Evolutionary conservation across 2,113 vertebrate species (phyloP), one percentile per base, ranked within the genome.

Genomic region (Lethenteron reissneri): DNA sequence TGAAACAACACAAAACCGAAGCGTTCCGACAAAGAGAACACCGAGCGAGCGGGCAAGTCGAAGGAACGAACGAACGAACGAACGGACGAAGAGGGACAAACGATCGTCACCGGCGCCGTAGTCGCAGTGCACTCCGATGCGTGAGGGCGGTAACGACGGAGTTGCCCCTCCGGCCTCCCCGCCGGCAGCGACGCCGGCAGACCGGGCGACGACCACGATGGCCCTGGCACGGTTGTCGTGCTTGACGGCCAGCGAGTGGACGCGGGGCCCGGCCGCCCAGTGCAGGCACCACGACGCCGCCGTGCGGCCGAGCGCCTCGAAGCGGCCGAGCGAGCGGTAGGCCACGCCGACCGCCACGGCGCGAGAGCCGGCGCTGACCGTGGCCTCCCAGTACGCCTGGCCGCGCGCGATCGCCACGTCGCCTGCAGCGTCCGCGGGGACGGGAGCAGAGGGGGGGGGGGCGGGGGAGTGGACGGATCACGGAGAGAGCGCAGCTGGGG

Each of bases 211-310:
- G 41, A 85, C 83, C 6, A 95, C 91, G 75, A 97, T 83, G 12
- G 79, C 81, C 69, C 89, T 88, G 59, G 87, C 88, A 79, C 95
- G 94, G 86, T 97, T 97, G 82, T 88, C 88, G 72, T 97, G 90
- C 78, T 97, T 97, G 41, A 41, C 41, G 76, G 92, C 92, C 0
- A 86, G 88, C 80, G 95, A 89, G 80, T 86, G 92, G 84, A 90
- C 86, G 82, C 95, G 92, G 70, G 95, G 84, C 92, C 92, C 94
- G 84, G 94, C 95, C 83, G 94, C 95, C 72, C 90, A 83, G 71
- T 97, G 89, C 74, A 97, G 82, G 80, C 92, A 95, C 92, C 90
- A 97, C 60, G 91, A 95, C 0, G 88, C 85, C 0, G 81, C 73
- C 3, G 83, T 95, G 78, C 92, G 90, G 74, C 92, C 91, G 78